Percentiles rank a stretch among this genome's conserved stretches.
Conservation (phyloP, 2,888 invertebrate genomes). For the Poecilobothrus nobilitatus region DNA sequence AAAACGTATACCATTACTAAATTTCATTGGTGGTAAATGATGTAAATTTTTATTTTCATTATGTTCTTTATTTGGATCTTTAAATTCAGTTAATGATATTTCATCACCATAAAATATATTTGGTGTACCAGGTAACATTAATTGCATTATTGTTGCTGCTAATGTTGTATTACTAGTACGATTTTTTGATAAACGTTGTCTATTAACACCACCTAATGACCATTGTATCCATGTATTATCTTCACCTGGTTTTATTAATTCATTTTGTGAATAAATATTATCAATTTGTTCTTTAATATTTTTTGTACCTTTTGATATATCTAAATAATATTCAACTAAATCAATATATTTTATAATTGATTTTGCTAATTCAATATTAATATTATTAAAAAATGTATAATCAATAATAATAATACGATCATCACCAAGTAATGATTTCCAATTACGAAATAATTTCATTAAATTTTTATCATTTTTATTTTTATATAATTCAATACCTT, state of each 20-base stretch:
- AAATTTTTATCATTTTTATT: constrained; percentile 53
- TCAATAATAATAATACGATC: constrained; percentile 60
- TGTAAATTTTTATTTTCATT: constrained; percentile 54
- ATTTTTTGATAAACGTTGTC: constrained; percentile 51
- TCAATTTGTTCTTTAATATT: constrained; percentile 53
- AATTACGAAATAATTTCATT: constrained; percentile 51
- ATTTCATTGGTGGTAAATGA: constrained; percentile 64
- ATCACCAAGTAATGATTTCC: constrained; percentile 59
- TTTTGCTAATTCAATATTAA: constrained; percentile 46
- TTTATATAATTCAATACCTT: constrained; percentile 61
- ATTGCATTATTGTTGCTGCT: constrained; percentile 61
- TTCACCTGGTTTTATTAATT: constrained; percentile 51
- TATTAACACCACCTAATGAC: constrained; percentile 59
- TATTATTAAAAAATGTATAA: constrained; percentile 48
- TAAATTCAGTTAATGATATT: constrained; percentile 58
- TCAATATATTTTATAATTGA: constrained; percentile 59
- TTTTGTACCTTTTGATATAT: constrained; percentile 51
- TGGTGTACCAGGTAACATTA: constrained; percentile 77
- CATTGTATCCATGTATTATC: constrained; percentile 71
- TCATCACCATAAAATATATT: constrained; percentile 90
- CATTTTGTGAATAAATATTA: constrained; percentile 44
- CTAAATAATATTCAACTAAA: constrained; percentile 61
- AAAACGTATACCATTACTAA: constrained; percentile 47
- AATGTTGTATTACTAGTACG: constrained; percentile 54
- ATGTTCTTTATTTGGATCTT: constrained; percentile 51